Evolutionary conservation across 2,888 invertebrate genomes (phyloP).

Genomic region (Carpatolechia fugitivella): DNA sequence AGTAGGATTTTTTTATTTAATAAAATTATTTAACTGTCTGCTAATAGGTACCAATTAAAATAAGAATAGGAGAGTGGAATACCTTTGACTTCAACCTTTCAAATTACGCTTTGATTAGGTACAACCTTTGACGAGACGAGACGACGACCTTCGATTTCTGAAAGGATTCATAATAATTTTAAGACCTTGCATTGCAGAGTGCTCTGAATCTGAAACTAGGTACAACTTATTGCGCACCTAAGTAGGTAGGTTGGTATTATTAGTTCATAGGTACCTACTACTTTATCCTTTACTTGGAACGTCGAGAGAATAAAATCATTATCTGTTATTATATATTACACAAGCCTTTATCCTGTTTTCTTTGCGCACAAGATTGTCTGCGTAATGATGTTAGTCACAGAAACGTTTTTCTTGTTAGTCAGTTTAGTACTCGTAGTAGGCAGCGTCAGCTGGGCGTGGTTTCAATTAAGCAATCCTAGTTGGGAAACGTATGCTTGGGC

Average conservation of each 20-base stretch:
- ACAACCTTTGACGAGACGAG: too few species aligned
- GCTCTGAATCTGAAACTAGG: too few species aligned
- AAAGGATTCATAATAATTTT: too few species aligned
- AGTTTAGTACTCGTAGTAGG: background rate
- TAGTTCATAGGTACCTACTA: background rate
- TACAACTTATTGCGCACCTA: background rate
- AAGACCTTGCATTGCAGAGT: too few species aligned
- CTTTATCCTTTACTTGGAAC: background rate
- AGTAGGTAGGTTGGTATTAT: background rate
- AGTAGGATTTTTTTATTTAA: too few species aligned
- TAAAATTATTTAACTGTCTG: too few species aligned
- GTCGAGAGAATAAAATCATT: background rate
- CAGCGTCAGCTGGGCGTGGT: slow-evolving; percentile 15
- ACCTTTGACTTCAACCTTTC: too few species aligned
- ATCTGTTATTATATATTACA: slow-evolving; percentile 2
- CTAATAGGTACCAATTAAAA: too few species aligned
- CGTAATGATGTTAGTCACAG: slow-evolving; percentile 21
- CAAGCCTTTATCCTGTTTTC: slow-evolving; percentile 12
- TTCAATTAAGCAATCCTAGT: slow-evolving; percentile 24
- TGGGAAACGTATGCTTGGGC: slow-evolving; percentile 16
- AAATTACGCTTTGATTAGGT: too few species aligned
- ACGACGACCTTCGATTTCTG: too few species aligned
- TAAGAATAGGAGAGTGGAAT: too few species aligned
- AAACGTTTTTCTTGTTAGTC: slow-evolving; percentile 24
- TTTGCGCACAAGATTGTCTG: slow-evolving; percentile 10